phyloP scores from a whole-genome alignment of 2,113 vertebrate species.

The Scytalopus superciliaris region DNA sequence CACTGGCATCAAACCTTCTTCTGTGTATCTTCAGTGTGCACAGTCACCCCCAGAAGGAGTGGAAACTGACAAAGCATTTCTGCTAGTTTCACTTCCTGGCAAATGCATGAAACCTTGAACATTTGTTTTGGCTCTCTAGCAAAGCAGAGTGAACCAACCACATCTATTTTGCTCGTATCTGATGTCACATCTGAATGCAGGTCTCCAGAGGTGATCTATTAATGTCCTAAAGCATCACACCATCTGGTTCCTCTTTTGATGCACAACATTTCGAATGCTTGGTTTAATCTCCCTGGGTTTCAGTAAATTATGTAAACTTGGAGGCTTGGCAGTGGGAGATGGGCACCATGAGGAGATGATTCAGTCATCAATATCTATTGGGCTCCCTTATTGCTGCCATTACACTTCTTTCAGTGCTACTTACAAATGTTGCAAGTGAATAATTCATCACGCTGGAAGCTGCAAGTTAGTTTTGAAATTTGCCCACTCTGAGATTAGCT shows the following conservation, averaged over 20 bases:
- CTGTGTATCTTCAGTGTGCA: not conserved
- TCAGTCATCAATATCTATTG: constrained; percentile 62
- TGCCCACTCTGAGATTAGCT: constrained; percentile 51
- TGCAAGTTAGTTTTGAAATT: constrained; percentile 31
- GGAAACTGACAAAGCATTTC: not conserved
- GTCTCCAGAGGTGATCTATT: constrained; percentile 59
- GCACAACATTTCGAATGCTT: not conserved
- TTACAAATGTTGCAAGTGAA: constrained; percentile 41
- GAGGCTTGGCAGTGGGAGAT: constrained; percentile 42
- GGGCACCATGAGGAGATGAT: constrained; percentile 60
- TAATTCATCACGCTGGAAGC: constrained; percentile 41
- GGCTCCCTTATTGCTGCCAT: constrained; percentile 53
- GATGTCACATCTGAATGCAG: constrained; percentile 38
- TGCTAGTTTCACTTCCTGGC: not conserved
- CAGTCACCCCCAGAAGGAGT: not conserved
- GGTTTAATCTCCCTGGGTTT: constrained; percentile 54
- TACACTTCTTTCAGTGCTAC: constrained; percentile 31
- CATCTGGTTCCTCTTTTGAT: constrained; percentile 55
- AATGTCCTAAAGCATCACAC: constrained; percentile 49
- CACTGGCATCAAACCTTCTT: not conserved
- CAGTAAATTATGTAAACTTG: constrained; percentile 50
- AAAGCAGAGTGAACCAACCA: not conserved
- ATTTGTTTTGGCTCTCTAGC: constrained; percentile 25
- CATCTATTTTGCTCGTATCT: constrained; percentile 5
- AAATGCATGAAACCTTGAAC: not conserved